Base-by-base conservation (phyloP, 2,797 vertebrate genomes). In the Molossus molossus region DNA sequence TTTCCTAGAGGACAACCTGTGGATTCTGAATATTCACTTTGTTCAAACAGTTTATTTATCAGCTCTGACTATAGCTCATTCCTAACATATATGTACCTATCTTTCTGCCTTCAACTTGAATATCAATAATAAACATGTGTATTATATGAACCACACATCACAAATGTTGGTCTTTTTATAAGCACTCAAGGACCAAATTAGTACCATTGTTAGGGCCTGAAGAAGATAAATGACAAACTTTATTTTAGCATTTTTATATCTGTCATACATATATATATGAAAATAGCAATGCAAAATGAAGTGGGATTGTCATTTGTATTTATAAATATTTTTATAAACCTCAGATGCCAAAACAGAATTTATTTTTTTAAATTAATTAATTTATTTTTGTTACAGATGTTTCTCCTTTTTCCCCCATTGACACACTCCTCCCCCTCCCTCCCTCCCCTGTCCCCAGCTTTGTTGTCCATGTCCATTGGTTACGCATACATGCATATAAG, bases 61-160 rank as follows among this genome's bases (percentile, higher is more conserved):
- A 20, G 25, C 23, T 64, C 3, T 53, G 37, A 20, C 27, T 27
- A 64, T 33, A 57, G 3, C 11, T 55, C 18, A 10, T 11, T 79
- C 33, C 85, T 64, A 37, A 83, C 37, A 37, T 13, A 37, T 13
- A 57, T 29, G 40, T 37, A 55, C 29, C 45, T 18, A 50, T 60
- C 79, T 81, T 94, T 86, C 37, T 89, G 48, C 53, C 79, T 95
- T 92, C 50, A 29, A 48, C 21, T 33, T 80, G 20, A 73, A 86
- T 45, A 27, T 58, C 60, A 75, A 20, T 60, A 75, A 40, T 37
- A 88, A 93, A 79, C 2, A 40, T 9, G 17, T 40, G 1, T 60
- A 50, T 29, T 72, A 29, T 77, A 58, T 87, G 73, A 94, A 23
- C 5, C 45, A 83, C 37, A 37, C 12, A 53, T 72, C 67, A 75